Base-by-base conservation (phyloP, 2,797 vertebrate species). In the Amazona finschi region DNA sequence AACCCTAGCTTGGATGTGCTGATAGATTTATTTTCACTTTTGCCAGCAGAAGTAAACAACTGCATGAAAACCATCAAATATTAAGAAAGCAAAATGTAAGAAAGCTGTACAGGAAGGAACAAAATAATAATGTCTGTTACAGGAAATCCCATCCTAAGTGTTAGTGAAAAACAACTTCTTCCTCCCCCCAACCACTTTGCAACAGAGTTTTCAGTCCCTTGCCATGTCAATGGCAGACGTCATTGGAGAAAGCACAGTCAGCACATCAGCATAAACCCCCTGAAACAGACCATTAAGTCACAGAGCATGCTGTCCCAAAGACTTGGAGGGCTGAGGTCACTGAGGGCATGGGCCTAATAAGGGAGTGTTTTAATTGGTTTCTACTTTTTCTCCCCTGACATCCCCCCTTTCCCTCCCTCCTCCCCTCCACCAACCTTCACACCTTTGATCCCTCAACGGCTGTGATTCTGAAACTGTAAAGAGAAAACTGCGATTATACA, bases 401-500 rank as follows among this genome's bases (percentile, higher is more conserved):
- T 88, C 81, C 43, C 79, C 87, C 57, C 22, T 64, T 82, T 80
- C n/a, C 41, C 58, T 93, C 69, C 61, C 66, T 80, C 38, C 61
- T 96, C 92, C 89, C 67, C 55, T 72, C 46, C 60, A 69, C 70
- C 82, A 85, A 33, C 92, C 87, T 95, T 92, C 91, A 78, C 95
- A 97, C 96, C 93, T 97, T 92, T 95, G 80, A 96, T 96, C 96
- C 94, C 95, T 97, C 96, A 96, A 95, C 96, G 97, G 96, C 95
- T 94, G 47, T 96, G 96, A 97, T 97, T 97, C 98, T 97, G 85
- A 84, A 97, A 97, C 58, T n/a, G 60, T 89, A 72, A 95, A 87
- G 94, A 97, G 97, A 95, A 96, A 95, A 90, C 73, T 90, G 95
- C 94, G 96, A 97, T 97, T 97, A 98, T 95, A 96, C 87, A 94